Conservation (phyloP, 2,888 invertebrate species). For the Meiosimyza decipiens region DNA sequence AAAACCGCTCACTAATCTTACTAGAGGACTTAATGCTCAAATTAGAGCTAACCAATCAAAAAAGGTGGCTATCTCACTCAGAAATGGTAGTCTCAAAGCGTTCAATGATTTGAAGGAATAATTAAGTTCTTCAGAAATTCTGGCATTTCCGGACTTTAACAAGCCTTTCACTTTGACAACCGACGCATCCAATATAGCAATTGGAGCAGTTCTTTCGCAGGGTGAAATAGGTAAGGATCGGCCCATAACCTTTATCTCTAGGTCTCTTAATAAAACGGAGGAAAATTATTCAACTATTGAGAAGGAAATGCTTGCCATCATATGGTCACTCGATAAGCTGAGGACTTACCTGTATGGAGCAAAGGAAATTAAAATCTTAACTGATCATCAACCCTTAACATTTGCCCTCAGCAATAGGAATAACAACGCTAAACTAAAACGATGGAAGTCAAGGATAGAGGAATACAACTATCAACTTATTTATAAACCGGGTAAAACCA, state of each 20-base stretch:
- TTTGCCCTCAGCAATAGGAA: background rate
- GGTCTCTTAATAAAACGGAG: background rate
- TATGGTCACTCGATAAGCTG: background rate
- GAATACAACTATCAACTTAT: constrained; percentile 7
- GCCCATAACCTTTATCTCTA: too few relatives aligned
- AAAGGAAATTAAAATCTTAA: background rate
- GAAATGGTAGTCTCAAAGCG: too few relatives aligned
- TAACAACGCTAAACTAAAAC: constrained; percentile 1
- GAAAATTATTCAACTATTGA: background rate
- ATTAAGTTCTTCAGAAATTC: background rate
- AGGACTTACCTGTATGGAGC: constrained; percentile 2
- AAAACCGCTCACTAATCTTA: too few relatives aligned
- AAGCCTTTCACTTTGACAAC: background rate
- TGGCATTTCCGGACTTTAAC: background rate
- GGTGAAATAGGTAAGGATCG: background rate
- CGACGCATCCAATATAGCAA: background rate
- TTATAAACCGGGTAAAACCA: constrained; percentile 11
- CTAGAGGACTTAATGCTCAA: too few relatives aligned
- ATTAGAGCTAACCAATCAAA: too few relatives aligned
- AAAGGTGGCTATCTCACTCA: too few relatives aligned
- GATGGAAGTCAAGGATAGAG: background rate
- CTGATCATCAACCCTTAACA: background rate
- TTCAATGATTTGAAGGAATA: too few relatives aligned
- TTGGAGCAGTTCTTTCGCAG: background rate
- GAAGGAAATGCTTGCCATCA: constrained; percentile 1